A percentile compares a stretch with the other conserved stretches of the same genome.
Evolutionary conservation across 2,797 vertebrate species (phyloP).

Genomic region (Lepilemur ruficaudatus): DNA sequence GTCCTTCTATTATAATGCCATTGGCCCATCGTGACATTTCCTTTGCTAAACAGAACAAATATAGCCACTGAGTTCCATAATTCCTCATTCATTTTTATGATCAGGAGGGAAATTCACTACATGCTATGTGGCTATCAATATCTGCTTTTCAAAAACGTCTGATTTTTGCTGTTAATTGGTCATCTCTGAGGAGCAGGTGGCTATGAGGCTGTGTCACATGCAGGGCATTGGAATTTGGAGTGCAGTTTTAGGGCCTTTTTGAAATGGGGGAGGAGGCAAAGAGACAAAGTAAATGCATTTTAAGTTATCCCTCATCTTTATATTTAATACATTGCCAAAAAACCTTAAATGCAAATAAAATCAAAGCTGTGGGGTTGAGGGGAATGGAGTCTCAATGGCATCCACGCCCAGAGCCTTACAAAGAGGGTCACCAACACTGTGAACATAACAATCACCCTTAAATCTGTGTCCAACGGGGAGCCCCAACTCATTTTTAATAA

Average conservation of each 20-base stretch:
- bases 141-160: neutral
- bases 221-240: neutral
- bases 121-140: neutral
- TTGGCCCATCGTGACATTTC: neutral
- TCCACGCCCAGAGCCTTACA: neutral
- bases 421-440: neutral
- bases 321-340: neutral
- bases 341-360: constrained; percentile 17
- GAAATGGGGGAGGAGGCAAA: neutral
- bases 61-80: neutral
- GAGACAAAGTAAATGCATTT: neutral
- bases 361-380: neutral
- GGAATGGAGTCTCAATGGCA: neutral
- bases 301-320: neutral
- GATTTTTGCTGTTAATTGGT: neutral
- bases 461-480: neutral
- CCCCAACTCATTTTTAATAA: neutral
- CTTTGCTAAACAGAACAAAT: neutral
- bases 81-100: neutral
- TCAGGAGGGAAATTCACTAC: neutral
- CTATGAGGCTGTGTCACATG: neutral
- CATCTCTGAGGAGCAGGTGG: neutral
- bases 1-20: neutral
- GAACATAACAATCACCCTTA: neutral
- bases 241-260: neutral